A percentile compares a stretch with the other conserved stretches of the same genome.
phyloP scores from a whole-genome alignment of 2,888 invertebrate genomes.

The Timema podura region DNA sequence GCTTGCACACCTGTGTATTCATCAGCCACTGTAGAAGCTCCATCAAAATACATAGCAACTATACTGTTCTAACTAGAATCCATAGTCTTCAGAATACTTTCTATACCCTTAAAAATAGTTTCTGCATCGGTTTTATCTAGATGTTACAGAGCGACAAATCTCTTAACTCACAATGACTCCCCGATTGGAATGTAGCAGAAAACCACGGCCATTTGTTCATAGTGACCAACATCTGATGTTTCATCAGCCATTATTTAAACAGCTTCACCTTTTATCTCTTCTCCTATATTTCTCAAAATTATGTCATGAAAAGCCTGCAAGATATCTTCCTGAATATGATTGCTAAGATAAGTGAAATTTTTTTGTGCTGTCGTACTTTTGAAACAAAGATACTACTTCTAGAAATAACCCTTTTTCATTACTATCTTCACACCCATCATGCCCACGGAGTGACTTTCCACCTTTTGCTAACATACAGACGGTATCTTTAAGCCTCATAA shows the following conservation, averaged over 20 bases:
- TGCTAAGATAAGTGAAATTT: no score
- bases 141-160: neutral
- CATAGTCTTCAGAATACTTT: neutral
- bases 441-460: neutral
- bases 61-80: constrained; percentile 2
- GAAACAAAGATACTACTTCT: neutral
- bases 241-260: neutral
- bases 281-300: neutral
- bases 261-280: neutral
- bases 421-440: neutral
- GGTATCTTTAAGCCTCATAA: neutral
- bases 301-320: neutral
- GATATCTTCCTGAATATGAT: neutral
- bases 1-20: neutral
- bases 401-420: neutral
- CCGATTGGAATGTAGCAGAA: neutral
- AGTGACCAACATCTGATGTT: constrained; percentile 1
- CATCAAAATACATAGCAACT: neutral
- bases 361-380: neutral
- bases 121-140: neutral
- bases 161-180: neutral
- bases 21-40: constrained; percentile 8
- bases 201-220: constrained; percentile 4
- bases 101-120: constrained; percentile 9
- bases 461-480: neutral